A percentile compares a stretch with the other conserved stretches of the same genome.
phyloP scores from a whole-genome alignment of 2,797 vertebrate genomes.

The Muraenolepis orangiensis region DNA sequence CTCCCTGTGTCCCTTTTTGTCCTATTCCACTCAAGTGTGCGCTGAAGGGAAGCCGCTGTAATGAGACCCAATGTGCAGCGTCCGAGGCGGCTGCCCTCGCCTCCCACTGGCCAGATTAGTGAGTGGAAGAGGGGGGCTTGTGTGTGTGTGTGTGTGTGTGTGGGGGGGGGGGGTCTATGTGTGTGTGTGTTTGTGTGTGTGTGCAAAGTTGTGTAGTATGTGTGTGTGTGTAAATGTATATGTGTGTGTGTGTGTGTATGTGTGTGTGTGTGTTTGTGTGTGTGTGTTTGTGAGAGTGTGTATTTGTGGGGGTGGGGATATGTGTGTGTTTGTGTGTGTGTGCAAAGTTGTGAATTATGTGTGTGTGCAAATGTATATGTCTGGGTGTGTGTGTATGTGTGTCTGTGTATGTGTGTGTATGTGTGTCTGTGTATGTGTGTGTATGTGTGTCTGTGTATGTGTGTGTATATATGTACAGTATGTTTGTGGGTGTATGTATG shows the following conservation, averaged over 20 bases:
- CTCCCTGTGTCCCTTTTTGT: constrained; percentile 28
- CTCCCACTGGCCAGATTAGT: constrained; percentile 3
- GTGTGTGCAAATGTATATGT: neutral
- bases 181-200: neutral
- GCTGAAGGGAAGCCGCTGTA: constrained; percentile 46
- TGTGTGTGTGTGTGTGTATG: constrained; percentile 13
- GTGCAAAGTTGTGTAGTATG: neutral
- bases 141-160: neutral
- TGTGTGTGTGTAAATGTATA: constrained; percentile 4
- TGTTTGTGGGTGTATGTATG: too few relatives aligned
- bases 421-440: constrained; percentile 20
- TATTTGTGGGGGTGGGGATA: constrained; percentile 6
- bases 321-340: constrained; percentile 16
- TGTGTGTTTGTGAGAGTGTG: constrained; percentile 16
- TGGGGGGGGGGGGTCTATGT: neutral
- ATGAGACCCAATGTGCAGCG: constrained; percentile 36
- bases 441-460: constrained; percentile 8
- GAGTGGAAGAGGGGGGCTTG: neutral
- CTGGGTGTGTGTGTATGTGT: constrained; percentile 2
- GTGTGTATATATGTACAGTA: too few relatives aligned
- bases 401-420: constrained; percentile 3
- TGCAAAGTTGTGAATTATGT: too few relatives aligned
- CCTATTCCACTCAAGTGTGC: constrained; percentile 35
- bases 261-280: constrained; percentile 15
- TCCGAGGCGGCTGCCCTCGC: neutral